Base-by-base conservation (phyloP, 2,113 vertebrate species). In the Sapayoa aenigma region DNA sequence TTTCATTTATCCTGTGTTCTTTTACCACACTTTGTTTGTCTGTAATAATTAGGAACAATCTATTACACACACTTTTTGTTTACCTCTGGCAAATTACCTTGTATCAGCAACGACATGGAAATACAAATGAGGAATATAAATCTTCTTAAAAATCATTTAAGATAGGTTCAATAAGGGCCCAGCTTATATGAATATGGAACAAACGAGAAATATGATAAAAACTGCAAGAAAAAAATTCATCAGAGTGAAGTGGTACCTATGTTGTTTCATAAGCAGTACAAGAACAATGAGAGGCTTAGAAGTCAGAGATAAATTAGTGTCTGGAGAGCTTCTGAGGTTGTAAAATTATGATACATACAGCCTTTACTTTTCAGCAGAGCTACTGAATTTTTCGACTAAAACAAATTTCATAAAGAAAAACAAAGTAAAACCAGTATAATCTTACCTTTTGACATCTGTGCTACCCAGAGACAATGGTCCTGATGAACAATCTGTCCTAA, bases 91-190 rank as follows among this genome's bases (percentile, higher is more conserved):
- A 84, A 92, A 94, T 90, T 89, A 68, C 31, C 28, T 73, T 28
- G 1, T 78, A 37, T 77, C 21, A 67, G 28, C 17, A 63, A 37
- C 4, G 14, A 87, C 76, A 91, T 9, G 31, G 87, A 95, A 95
- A 89, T 75, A 78, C 12, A 94, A 91, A 82, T 59, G 17, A 89
- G 52, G 12, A 68, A 28, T 46, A 96, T 92, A 93, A 91, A 92
- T 87, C 52, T 90, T 67, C 59, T 15, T 79, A 58, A 91, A 93
- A 91, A 87, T 94, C 20, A 89, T 53, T 84, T 72, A 79, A 60
- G 24, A 72, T 52, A 53, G 66, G 44, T 79, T 87, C 62, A 25
- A 25, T 73, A 87, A 85, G 3, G 71, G 8, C 18, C 12, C 14
- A 53, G 21, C 39, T 76, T 73, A 76, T 89, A 18, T 58, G 53